Base-by-base conservation (phyloP, 2,113 vertebrate species). In the Tiliqua scincoides region DNA sequence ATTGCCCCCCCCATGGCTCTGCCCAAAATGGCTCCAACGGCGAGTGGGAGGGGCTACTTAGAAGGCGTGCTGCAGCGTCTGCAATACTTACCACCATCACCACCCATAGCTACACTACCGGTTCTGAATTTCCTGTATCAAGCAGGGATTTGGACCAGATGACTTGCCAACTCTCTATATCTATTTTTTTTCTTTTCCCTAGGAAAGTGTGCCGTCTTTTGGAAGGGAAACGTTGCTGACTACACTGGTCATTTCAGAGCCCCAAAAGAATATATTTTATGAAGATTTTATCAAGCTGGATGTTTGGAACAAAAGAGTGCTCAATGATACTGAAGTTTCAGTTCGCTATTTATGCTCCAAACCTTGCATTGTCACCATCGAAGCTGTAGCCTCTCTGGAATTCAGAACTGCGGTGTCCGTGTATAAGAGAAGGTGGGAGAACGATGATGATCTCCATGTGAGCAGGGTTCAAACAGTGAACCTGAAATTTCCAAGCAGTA, bases 341-440 rank as follows among this genome's bases (percentile, higher is more conserved):
- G 95, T 99, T 72, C 94, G 93, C 23, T 98, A 98, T 91, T 94
- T 93, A 32, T 99, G 98, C 95, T 97, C 97, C 40, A 91, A 94
- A 91, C 97, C 97, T 59, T 99, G 98, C 89, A 90, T 94, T 23
- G 72, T 99, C 40, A 93, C 86, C 43, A 77, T 99, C 87, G 98
- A 99, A 92, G 96, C 97, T 0, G 92, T 97, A 27, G 97, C 96
- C 77, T 97, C 98, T 2, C 97, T 97, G 0, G 97, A 97, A 89
- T 96, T 95, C 90, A 95, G 94, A 89, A 97, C 94, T 70, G 96
- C 96, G 90, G 93, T 97, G 14, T 90, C 96, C 0, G 95, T 98
- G 52, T 99, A 98, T 87, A 98, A 97, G 87, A 98, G 93, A 87
- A 96, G 94, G 63, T 99, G 98, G 98, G 97, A 95, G 87, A 96